Evolutionary conservation across 2,113 vertebrate genomes (phyloP), one percentile per base, ranked within the genome.

Genomic region (Lathamus discolor): DNA sequence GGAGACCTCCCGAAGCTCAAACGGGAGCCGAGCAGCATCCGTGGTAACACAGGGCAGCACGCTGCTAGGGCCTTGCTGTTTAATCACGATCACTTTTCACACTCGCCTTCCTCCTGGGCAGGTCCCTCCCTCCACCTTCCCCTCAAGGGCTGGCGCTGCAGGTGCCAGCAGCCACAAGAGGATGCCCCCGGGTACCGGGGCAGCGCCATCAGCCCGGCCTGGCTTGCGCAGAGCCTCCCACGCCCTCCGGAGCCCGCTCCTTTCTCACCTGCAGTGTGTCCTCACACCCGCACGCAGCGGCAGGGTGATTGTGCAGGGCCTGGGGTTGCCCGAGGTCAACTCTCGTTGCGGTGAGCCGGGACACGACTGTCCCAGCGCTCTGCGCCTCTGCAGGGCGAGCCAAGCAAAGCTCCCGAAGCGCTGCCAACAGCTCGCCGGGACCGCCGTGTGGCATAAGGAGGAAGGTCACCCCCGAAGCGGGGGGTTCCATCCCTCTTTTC

Each of bases 401-500:
- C 6, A 17, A 62, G 49, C 22, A 20, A 4, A 46, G 10, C 17
- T 59, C 83, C 73, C 29, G 3, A 27, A 35, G 81, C 54, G 9
- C 19, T 1, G 10, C 20, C 33, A 31, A 4, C 1, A 31, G 52
- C 41, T 35, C 23, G 37, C 23, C 29, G 13, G 41, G 13, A 67
- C 1, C 1, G 52, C 79, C 22, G 57, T 2, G 20, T 0, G 11
- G 51, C 6, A 4, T 17, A 4, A 22, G 77, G 39, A 67, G 51
- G n/a, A n/a, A 57, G 49, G 11, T 8, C 46, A 4, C 70, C 0
- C 2, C 31, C 0, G 0, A 61, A 63, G 41, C 19, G 85, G 4
- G 27, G 9, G 9, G 1, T 43, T 17, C 8, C 31, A 8, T 44
- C 51, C 17, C 28, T 31, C 37, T 51, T 14, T 19, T 77, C 49